Conservation (phyloP, 1,140 invertebrate genomes). For the Zaprionus ornatus region DNA sequence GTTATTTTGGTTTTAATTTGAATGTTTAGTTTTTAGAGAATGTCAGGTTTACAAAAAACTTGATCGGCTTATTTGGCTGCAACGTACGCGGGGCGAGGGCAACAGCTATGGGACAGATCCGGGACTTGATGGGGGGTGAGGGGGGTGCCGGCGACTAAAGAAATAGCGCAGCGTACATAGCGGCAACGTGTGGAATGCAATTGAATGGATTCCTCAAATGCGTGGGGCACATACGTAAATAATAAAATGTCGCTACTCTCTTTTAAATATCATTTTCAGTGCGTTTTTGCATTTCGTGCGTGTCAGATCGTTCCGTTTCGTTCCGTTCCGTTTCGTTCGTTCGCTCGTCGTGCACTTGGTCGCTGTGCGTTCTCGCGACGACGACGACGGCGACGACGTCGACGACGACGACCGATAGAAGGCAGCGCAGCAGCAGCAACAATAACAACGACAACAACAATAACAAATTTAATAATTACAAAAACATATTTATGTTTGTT, state of each 20-base stretch:
- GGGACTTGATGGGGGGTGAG: background rate
- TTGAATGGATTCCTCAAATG: conserved; percentile 35
- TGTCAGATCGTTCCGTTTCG: conserved; percentile 44
- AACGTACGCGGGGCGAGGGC: background rate
- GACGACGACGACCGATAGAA: conserved; percentile 2
- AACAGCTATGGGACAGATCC: background rate
- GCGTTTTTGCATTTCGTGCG: conserved; percentile 64
- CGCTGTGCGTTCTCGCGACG: conserved; percentile 20
- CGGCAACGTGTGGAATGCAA: conserved; percentile 10
- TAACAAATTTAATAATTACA: conserved; percentile 23
- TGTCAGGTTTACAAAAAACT: conserved; percentile 5
- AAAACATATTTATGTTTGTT: conserved; percentile 2
- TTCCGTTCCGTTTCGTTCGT: conserved; percentile 3
- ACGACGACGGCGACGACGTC: conserved; percentile 15
- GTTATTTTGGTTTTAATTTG: conserved; percentile 28
- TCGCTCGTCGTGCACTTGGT: conserved; percentile 16
- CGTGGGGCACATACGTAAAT: conserved; percentile 44
- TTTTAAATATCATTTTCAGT: conserved; percentile 56
- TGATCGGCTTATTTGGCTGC: background rate
- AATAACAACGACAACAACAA: conserved; percentile 18
- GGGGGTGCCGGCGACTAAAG: background rate
- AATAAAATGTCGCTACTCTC: conserved; percentile 48
- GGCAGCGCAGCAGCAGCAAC: conserved; percentile 8
- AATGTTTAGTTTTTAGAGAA: conserved; percentile 6
- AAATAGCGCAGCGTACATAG: background rate